These are phyloP conservation scores for Sprattus sprattus DNA, from an alignment of 2,113 vertebrate species.

Conservation along the genomic window DNA sequence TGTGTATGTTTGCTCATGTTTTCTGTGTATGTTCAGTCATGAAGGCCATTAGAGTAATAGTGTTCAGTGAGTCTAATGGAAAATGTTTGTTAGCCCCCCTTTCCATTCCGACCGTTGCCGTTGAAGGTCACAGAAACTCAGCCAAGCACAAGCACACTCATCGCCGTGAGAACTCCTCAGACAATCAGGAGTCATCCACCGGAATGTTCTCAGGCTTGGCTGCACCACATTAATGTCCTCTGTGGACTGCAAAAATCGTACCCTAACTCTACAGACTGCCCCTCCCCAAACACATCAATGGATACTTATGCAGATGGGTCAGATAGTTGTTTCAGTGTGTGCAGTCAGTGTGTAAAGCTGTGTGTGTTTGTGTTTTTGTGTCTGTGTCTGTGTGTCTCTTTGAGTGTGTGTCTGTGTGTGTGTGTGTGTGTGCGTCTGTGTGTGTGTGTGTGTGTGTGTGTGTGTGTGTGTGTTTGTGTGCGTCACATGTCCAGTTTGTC, in stretches of 20 bases:
- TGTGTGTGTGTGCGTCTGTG: background rate
- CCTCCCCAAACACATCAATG: background rate
- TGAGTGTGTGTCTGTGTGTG: background rate
- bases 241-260: background rate
- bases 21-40: slow-evolving; percentile 12
- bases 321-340: background rate
- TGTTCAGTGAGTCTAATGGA: slow-evolving; percentile 41
- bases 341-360: background rate
- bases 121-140: slow-evolving; percentile 39
- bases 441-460: background rate
- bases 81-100: slow-evolving; percentile 39
- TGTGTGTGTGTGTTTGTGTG: slow-evolving; percentile 9
- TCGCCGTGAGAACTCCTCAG: slow-evolving; percentile 35
- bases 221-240: slow-evolving; percentile 9
- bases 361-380: background rate
- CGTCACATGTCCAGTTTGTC: slow-evolving; percentile 1
- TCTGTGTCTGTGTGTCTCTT: background rate
- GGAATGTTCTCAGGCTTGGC: slow-evolving; percentile 27
- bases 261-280: background rate
- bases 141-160: slow-evolving; percentile 43
- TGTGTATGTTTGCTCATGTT: slow-evolving; percentile 24
- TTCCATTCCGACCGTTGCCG: slow-evolving; percentile 24
- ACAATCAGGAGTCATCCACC: slow-evolving; percentile 46
- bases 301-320: background rate
- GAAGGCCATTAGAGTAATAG: slow-evolving; percentile 9